Conservation (phyloP, 2,888 invertebrate genomes). For the Hypolimnas misippus region DNA sequence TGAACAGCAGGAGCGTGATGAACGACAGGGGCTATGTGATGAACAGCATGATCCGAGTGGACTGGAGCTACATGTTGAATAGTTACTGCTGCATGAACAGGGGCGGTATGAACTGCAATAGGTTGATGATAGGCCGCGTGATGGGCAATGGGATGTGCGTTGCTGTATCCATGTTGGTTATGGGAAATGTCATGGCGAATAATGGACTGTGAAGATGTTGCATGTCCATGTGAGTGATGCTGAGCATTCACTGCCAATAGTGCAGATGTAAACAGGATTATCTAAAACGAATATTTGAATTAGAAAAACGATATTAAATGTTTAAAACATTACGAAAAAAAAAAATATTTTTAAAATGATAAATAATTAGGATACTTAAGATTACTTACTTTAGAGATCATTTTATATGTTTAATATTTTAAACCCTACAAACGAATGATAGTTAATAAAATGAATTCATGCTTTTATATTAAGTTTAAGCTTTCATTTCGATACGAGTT, state of each 20-base stretch:
- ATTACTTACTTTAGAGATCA: constrained; percentile 56
- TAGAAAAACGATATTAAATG: not conserved
- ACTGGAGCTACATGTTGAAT: constrained; percentile 22
- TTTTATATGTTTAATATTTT: constrained; percentile 49
- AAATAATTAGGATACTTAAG: not conserved
- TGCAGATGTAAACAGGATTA: constrained; percentile 38
- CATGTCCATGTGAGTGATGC: constrained; percentile 49
- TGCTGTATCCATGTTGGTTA: constrained; percentile 34
- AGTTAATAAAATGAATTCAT: constrained; percentile 35
- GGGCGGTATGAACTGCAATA: constrained; percentile 15
- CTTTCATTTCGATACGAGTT: constrained; percentile 24
- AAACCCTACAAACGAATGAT: constrained; percentile 57
- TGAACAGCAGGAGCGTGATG: constrained; percentile 51
- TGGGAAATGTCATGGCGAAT: constrained; percentile 42
- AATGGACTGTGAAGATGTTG: constrained; percentile 45
- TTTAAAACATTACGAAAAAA: not conserved
- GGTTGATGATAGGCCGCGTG: constrained; percentile 33
- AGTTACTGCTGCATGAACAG: constrained; percentile 13
- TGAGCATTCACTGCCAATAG: constrained; percentile 51
- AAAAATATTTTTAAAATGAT: not conserved
- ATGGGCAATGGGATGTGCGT: constrained; percentile 22
- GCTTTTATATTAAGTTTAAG: constrained; percentile 55
- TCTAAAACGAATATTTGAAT: no score
- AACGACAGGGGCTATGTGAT: constrained; percentile 47
- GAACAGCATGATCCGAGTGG: no score